Evolutionary conservation across 2,797 vertebrate genomes (phyloP), one percentile per base, ranked within the genome.

Genomic region (Novumbra hubbsi): DNA sequence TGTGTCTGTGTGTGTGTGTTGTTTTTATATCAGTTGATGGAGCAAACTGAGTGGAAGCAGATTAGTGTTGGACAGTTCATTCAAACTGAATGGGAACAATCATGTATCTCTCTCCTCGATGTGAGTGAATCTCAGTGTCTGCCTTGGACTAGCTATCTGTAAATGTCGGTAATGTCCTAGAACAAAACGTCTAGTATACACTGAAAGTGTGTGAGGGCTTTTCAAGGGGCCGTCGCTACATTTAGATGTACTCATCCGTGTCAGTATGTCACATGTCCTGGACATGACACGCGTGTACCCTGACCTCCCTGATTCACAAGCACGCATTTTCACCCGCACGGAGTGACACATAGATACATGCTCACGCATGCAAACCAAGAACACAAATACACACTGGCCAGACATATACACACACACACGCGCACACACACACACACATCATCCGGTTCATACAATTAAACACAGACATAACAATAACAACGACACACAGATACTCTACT

Each of bases 1-100:
- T 70, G 27, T 70, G 57, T 67, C n/a, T 69, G 55, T 65, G 57
- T 19, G 67, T 66, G 78, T 73, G 78, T 63, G 73, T 52, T 34
- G 64, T 34, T 2, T 34, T 34, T 34, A 57, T n/a, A n/a, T 57
- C 52, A 21, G 41, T 45, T 45, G 1, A 7, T 45, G 9, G 6
- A 7, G 41, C 2, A 12, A 45, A 45, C 41, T 12, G 8, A 38
- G 34, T 38, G 34, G 34, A 34, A 34, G 32, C 32, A 5, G 32
- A 34, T 34, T 34, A 34, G 32, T 5, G 5, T 2, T 34, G 32
- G 32, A 34, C 41, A 7, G 41, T 45, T 45, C 7, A 45, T 45
- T 45, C 6, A 7, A 12, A 45, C 41, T 8, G 41, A 1, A 7
- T 1, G 41, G 41, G 41, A 34, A 34, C 32, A 34, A 5, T 34